A percentile compares a stretch with the other conserved stretches of the same genome.
phyloP scores from a whole-genome alignment of 2,888 invertebrate species.

The Ctenicera cuprea region DNA sequence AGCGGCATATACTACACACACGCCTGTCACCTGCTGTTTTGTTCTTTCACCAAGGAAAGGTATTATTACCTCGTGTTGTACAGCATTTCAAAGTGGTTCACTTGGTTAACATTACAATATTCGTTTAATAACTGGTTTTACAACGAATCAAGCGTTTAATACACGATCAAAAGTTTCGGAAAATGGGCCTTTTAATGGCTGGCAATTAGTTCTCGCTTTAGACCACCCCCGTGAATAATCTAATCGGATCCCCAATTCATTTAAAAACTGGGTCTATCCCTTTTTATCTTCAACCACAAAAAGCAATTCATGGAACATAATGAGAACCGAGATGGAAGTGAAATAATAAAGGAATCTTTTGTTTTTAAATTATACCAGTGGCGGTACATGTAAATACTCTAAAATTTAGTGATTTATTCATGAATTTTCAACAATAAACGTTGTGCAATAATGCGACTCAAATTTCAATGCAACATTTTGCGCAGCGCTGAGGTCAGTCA shows the following conservation, averaged over 20 bases:
- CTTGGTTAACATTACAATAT: slow-evolving; percentile 8
- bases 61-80: background rate
- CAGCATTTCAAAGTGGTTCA: background rate
- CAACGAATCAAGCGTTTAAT: background rate
- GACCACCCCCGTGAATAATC: slow-evolving; percentile 17
- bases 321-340: background rate
- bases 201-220: slow-evolving; percentile 14
- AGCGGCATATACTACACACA: background rate
- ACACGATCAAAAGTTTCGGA: slow-evolving; percentile 4
- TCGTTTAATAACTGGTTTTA: slow-evolving; percentile 1
- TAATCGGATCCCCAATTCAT: slow-evolving; percentile 25
- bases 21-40: slow-evolving; percentile 42
- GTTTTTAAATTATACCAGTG: too few relatives aligned
- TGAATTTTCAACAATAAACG: too few relatives aligned
- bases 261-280: slow-evolving; percentile 27
- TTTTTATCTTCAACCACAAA: slow-evolving; percentile 19
- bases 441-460: too few relatives aligned
- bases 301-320: slow-evolving; percentile 13
- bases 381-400: too few relatives aligned
- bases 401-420: too few relatives aligned
- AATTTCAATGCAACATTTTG: too few relatives aligned
- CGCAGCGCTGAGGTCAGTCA: too few relatives aligned
- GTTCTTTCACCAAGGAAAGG: background rate
- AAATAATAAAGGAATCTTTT: slow-evolving; percentile 10
- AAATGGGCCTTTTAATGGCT: background rate